Evolutionary conservation across 2,888 invertebrate genomes (phyloP), one percentile per base, ranked within the genome.

Genomic region (Melanotus villosus): DNA sequence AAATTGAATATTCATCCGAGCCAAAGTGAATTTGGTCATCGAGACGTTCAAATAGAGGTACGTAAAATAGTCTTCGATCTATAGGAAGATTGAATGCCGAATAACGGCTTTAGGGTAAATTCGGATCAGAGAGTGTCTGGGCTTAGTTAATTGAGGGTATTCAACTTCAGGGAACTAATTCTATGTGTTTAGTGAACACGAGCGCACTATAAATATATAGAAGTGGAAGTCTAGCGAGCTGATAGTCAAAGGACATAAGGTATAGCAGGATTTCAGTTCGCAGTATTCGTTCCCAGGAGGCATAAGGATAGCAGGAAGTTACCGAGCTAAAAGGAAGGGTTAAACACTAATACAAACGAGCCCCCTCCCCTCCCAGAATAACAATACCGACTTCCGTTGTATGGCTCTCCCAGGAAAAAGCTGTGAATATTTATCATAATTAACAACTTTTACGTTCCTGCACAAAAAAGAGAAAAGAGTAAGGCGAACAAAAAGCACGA

Each of bases 401-500:
- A 84, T 84, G 83, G 82, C 83, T 83, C 84, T 84, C 84, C 80
- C 83, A 84, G 85, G 84, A 84, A 85, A 85, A 85, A 84, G 83
- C 83, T 80, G 83, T 81, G 84, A 84, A 84, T 85, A 85, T 85
- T 85, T 85, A 85, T 85, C 84, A 85, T 84, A 84, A 85, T 85
- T 85, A 85, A 85, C 84, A 83, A 84, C 83, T 84, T 85, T 85
- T 83, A 84, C 84, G 83, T 80, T 80, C 80, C 80, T 72, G 77
- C 76, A 79, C 78, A 81, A 81, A 82, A 81, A 81, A 81, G 83
- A 81, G 81, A 80, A 65, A 65, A 66, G 81, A 79, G 79, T 74
- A 80, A 77, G 79, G 78, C 78, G 78, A 82, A 81, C 81, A 81
- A 82, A 82, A 82, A 82, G 81, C 81, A 76, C 79, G 78, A 81